Conservation (phyloP, 2,113 vertebrate species). For the Macrotus californicus region DNA sequence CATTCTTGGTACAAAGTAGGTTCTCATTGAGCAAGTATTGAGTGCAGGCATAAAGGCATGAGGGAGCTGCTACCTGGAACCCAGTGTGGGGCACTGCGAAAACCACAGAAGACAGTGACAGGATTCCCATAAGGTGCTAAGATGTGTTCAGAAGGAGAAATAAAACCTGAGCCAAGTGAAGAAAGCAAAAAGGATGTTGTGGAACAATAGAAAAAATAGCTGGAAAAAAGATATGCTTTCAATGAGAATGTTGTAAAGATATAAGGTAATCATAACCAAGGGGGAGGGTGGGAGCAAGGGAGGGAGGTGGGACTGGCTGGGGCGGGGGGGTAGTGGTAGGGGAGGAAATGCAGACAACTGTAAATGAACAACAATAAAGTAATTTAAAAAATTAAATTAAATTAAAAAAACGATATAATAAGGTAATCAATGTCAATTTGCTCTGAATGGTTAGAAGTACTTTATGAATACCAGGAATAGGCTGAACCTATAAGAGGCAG, state of each 20-base stretch:
- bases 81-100: accelerated
- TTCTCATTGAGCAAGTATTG: not conserved
- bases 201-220: not conserved
- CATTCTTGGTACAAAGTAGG: not conserved
- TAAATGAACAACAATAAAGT: too few species aligned
- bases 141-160: not conserved
- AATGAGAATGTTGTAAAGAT: not conserved
- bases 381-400: too few species aligned
- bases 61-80: not conserved
- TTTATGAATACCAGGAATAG: not conserved
- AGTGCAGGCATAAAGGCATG: not conserved
- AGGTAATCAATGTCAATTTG: not conserved
- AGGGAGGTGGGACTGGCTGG: too few species aligned
- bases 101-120: not conserved
- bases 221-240: not conserved
- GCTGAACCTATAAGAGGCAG: not conserved
- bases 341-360: too few species aligned
- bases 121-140: not conserved
- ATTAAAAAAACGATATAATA: too few species aligned
- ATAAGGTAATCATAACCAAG: too few species aligned
- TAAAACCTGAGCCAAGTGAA: not conserved
- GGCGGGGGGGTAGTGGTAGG: too few species aligned
- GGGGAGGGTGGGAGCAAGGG: too few species aligned
- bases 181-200: not conserved
- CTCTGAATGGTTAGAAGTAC: not conserved